Base-by-base conservation (phyloP, 2,888 invertebrate species). In the Bursaphelenchus okinawaensis region DNA sequence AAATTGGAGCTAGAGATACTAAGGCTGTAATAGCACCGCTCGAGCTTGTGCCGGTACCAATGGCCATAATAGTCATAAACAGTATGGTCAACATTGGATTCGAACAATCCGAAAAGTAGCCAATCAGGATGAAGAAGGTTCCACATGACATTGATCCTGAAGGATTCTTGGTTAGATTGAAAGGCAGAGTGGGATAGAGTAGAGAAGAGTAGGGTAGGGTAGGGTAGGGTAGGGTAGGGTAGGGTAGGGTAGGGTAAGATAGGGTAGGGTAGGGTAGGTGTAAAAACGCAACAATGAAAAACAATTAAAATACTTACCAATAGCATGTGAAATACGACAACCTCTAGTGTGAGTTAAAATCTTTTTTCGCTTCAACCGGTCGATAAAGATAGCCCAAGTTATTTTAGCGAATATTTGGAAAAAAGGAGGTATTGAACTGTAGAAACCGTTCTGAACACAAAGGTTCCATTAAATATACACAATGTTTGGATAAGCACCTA, bases 381-480 rank as follows among this genome's bases (percentile, higher is more conserved):
- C 54, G 19, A 27, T 26, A 54, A 54, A 23, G 54, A 54, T 54
- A 19, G 54, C 54, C 23, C 54, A 54, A n/a, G 26, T n/a, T 1
- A 24, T 54, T 54, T 76, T 76, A 8, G 68, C 54, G 19, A 72
- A 24, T 9, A 75, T 55, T 62, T 76, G 75, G 23, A 67, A 60
- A 9, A 69, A 26, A 55, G 68, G 69, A 1, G 76, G 76, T 19
- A 69, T 67, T 0, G 76, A 70, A 23, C 69, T 69, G 59, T 69
- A 73, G 54, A 72, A 62, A 16, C 76, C 76, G 56, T 76, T 76
- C 75, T 75, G 63, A 62, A 66, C 40, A 24, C 6, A 3, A n/a
- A n/a, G 40, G n/a, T 4, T 40, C 2, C 12, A 40, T 40, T 1
- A 16, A 4, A 40, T 40, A 4, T 40, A 29, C n/a, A 16, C 40